A percentile compares a stretch with the other conserved stretches of the same genome.
phyloP scores from a whole-genome alignment of 2,113 vertebrate species.

The Elephas maximus region DNA sequence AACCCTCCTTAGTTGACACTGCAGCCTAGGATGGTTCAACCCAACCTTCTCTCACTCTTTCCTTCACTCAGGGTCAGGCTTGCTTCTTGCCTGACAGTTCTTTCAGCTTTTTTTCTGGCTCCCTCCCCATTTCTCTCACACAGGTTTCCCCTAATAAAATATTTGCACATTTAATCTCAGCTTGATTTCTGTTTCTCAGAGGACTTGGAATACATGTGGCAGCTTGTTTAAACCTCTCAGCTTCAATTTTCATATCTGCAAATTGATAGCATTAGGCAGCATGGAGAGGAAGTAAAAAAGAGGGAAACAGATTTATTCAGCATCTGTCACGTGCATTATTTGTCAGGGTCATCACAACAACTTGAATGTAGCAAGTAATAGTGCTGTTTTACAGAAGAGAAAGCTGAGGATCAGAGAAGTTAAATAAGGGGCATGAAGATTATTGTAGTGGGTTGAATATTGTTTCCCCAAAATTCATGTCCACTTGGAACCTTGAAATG shows the following conservation, averaged over 20 bases:
- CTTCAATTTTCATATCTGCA: slow-evolving; percentile 6
- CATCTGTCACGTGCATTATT: neutral
- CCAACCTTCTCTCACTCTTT: neutral
- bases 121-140: neutral
- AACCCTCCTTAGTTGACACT: neutral
- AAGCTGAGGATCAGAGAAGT: neutral
- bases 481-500: neutral
- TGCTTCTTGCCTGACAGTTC: neutral
- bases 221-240: neutral
- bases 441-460: neutral
- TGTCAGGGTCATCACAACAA: neutral
- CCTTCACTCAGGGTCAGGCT: neutral
- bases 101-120: neutral
- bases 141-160: neutral
- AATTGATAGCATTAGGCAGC: neutral
- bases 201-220: neutral
- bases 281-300: neutral
- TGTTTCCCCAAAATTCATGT: neutral
- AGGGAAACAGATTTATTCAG: neutral
- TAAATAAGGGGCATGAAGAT: neutral
- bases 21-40: neutral
- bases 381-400: neutral
- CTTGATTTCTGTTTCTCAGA: slow-evolving; percentile 29
- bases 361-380: neutral
- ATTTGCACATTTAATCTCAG: neutral